A percentile compares a stretch with the other conserved stretches of the same genome.
phyloP scores from a whole-genome alignment of 2,113 vertebrate genomes.

The Prietella phreatophila region DNA sequence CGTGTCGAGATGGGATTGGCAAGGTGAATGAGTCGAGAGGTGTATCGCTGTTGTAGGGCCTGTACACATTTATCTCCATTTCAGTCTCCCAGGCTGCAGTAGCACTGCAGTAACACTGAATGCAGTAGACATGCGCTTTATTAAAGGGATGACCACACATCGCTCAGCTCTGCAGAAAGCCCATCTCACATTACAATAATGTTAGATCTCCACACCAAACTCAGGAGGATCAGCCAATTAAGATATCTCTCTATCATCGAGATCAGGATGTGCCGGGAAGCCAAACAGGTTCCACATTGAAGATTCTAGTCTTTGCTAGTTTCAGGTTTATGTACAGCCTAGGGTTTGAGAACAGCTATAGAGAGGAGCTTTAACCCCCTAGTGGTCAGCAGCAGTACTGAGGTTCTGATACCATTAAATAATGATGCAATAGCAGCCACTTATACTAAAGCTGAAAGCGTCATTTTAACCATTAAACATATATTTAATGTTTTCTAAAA shows the following conservation, averaged over 20 bases:
- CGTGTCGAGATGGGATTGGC: conserved; percentile 51
- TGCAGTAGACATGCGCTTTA: conserved; percentile 71
- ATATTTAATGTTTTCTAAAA: background rate
- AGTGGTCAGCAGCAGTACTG: conserved; percentile 60
- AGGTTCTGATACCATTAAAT: conserved; percentile 28
- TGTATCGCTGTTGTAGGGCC: conserved; percentile 67
- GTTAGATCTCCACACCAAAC: conserved; percentile 51
- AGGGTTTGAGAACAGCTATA: background rate
- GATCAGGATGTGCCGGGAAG: conserved; percentile 62
- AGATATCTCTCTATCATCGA: conserved; percentile 65
- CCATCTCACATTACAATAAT: conserved; percentile 69
- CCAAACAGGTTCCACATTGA: conserved; percentile 40
- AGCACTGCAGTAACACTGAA: conserved; percentile 68
- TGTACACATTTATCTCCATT: conserved; percentile 76
- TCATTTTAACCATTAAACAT: background rate
- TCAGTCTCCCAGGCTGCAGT: conserved; percentile 66
- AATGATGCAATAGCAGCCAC: conserved; percentile 1
- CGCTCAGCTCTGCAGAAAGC: conserved; percentile 69
- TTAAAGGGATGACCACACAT: conserved; percentile 72
- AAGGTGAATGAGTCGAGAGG: conserved; percentile 67
- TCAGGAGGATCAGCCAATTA: conserved; percentile 68
- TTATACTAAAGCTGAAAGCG: background rate
- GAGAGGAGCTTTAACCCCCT: conserved; percentile 66
- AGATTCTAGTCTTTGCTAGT: conserved; percentile 57
- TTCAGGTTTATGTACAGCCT: conserved; percentile 26